phyloP scores from a whole-genome alignment of 1,140 invertebrate species.

The Macrosteles quadrilineatus region DNA sequence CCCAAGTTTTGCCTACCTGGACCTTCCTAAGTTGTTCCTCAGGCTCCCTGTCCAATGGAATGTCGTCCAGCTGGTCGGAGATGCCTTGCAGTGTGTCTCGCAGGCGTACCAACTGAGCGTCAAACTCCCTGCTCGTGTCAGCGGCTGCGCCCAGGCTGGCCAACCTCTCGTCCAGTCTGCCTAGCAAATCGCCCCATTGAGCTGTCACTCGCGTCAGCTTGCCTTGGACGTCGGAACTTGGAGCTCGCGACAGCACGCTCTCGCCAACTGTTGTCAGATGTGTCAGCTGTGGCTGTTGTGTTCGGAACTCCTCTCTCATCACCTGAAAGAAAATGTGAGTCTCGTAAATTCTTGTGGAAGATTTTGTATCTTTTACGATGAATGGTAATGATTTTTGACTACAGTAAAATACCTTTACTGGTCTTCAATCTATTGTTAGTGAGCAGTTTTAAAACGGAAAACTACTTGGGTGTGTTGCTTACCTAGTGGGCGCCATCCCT shows the following conservation, averaged over 20 bases:
- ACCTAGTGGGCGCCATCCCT: too few species aligned
- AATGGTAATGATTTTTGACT: too few species aligned
- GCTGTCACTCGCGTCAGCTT: constrained; percentile 67
- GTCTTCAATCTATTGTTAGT: too few species aligned
- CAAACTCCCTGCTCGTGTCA: constrained; percentile 87
- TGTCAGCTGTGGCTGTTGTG: constrained; percentile 85
- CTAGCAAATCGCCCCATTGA: constrained; percentile 79
- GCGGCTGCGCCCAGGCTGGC: constrained; percentile 82
- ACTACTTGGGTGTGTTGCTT: too few species aligned
- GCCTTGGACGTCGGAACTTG: constrained; percentile 65
- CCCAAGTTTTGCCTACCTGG: constrained; percentile 48
- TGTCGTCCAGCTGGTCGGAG: constrained; percentile 80
- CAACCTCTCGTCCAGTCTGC: constrained; percentile 78
- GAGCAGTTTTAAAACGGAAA: too few species aligned
- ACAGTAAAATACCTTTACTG: too few species aligned
- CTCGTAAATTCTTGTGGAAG: constrained; percentile 2
- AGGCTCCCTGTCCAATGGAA: constrained; percentile 79
- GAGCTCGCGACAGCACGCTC: constrained; percentile 68
- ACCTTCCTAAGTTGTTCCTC: constrained; percentile 86
- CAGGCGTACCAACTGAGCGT: constrained; percentile 77
- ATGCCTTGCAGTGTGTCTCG: constrained; percentile 81
- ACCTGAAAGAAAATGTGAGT: constrained; percentile 69
- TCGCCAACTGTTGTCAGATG: constrained; percentile 81
- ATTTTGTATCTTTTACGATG: too few species aligned
- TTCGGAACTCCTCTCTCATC: constrained; percentile 87